These are phyloP conservation scores for Myrmecobius fasciatus DNA, from an alignment of 2,113 vertebrate species.

Conservation along the genomic window DNA sequence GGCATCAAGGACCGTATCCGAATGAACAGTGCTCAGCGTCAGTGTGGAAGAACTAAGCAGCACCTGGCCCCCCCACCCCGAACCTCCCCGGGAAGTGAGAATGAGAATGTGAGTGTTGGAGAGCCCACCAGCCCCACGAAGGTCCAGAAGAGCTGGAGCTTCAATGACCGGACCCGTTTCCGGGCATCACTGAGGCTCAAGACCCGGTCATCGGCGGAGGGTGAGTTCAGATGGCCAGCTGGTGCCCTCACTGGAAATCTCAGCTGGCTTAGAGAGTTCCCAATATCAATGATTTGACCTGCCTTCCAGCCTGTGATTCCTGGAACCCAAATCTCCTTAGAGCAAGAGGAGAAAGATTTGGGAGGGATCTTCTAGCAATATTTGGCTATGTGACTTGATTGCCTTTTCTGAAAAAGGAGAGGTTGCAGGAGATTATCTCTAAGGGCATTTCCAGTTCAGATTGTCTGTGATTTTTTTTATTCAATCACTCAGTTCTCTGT, in stretches of 20 bases:
- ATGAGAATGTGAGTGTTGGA: slow-evolving; percentile 90
- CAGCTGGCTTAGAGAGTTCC: background rate
- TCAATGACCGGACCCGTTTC: slow-evolving; percentile 96
- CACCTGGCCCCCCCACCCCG: slow-evolving; percentile 86
- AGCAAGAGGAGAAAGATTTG: background rate
- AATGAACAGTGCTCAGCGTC: slow-evolving; percentile 90
- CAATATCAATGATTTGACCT: background rate
- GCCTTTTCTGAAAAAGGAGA: slow-evolving; percentile 20
- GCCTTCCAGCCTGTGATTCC: background rate
- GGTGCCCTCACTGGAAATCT: background rate
- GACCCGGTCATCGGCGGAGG: slow-evolving; percentile 86
- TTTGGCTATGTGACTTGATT: slow-evolving; percentile 9
- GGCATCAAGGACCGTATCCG: slow-evolving; percentile 96
- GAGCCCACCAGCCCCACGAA: slow-evolving; percentile 92
- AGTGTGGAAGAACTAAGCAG: slow-evolving; percentile 84
- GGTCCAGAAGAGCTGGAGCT: slow-evolving; percentile 99
- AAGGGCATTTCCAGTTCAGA: background rate
- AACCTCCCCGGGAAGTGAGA: slow-evolving; percentile 90
- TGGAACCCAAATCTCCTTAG: background rate
- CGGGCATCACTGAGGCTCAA: slow-evolving; percentile 95
- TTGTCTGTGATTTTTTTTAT: background rate
- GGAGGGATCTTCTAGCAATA: background rate
- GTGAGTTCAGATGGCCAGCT: slow-evolving; percentile 76
- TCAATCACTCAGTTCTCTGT: background rate
- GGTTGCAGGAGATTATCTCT: background rate